Evolutionary conservation across 2,888 invertebrate species (phyloP).

Genomic region (Heteromurus nitidus): DNA sequence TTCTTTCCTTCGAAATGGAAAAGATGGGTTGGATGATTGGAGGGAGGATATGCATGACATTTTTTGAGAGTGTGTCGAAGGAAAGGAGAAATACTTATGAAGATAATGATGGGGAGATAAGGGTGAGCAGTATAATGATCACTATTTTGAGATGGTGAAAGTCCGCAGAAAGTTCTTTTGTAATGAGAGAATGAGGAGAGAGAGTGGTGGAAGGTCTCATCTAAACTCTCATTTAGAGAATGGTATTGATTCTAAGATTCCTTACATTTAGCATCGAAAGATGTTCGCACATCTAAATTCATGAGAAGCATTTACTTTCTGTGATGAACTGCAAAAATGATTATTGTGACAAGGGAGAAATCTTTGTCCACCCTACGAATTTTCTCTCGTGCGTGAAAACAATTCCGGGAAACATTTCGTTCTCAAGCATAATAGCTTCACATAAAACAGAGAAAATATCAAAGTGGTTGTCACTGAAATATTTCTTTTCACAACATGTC

Average conservation of each 20-base stretch:
- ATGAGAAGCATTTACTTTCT: background rate
- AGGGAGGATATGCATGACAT: background rate
- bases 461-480: background rate
- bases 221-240: background rate
- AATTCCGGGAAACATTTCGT: background rate
- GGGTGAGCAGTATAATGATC: background rate
- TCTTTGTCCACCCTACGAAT: too few relatives aligned
- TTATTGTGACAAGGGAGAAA: too few relatives aligned
- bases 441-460: background rate
- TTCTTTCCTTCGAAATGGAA: conserved; percentile 21
- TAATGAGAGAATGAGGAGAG: background rate
- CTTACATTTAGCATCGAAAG: background rate
- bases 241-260: background rate
- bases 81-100: background rate
- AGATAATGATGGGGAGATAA: conserved; percentile 12
- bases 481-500: background rate
- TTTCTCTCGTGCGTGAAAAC: background rate
- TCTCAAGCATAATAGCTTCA: background rate
- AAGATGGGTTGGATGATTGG: conserved; percentile 19
- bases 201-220: background rate
- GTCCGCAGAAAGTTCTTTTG: conserved; percentile 3
- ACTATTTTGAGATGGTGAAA: conserved; percentile 21
- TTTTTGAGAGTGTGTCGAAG: background rate
- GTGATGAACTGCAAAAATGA: background rate
- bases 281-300: background rate